Conservation (phyloP, 2,888 invertebrate species). For the Zygogramma bicolorata region DNA sequence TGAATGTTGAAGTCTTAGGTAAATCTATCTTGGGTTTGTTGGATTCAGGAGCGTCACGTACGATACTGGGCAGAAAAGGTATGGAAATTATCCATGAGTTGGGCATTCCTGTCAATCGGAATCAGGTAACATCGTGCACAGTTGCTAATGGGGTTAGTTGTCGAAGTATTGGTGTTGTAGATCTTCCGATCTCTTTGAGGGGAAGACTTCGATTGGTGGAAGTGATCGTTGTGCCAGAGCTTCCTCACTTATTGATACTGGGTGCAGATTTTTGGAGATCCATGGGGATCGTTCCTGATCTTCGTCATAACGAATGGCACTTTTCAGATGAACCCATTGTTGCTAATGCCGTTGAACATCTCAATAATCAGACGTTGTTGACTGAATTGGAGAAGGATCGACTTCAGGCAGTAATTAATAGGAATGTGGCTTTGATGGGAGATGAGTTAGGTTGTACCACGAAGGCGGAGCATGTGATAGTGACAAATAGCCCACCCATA, state of each 20-base stretch:
- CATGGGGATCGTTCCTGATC: slow-evolving; percentile 40
- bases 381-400: too few species aligned
- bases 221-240: slow-evolving; percentile 34
- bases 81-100: background rate
- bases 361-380: too few species aligned
- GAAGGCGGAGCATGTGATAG: too few species aligned
- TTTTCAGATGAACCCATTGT: slow-evolving; percentile 30
- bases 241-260: slow-evolving; percentile 35
- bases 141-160: slow-evolving; percentile 42
- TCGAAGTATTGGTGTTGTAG: slow-evolving; percentile 23
- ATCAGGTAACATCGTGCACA: background rate
- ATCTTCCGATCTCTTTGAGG: slow-evolving; percentile 30
- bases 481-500: too few species aligned
- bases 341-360: too few species aligned
- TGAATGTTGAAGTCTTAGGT: background rate
- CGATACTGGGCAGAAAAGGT: background rate
- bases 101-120: background rate
- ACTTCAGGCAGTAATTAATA: too few species aligned
- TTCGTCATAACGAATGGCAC: slow-evolving; percentile 40
- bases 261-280: slow-evolving; percentile 40
- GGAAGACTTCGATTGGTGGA: slow-evolving; percentile 31
- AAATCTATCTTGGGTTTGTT: background rate
- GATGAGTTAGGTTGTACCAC: too few species aligned
- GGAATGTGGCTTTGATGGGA: too few species aligned
- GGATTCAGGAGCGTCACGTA: background rate